Conservation (phyloP, 2,113 vertebrate genomes). For the Hippopotamus amphibius region DNA sequence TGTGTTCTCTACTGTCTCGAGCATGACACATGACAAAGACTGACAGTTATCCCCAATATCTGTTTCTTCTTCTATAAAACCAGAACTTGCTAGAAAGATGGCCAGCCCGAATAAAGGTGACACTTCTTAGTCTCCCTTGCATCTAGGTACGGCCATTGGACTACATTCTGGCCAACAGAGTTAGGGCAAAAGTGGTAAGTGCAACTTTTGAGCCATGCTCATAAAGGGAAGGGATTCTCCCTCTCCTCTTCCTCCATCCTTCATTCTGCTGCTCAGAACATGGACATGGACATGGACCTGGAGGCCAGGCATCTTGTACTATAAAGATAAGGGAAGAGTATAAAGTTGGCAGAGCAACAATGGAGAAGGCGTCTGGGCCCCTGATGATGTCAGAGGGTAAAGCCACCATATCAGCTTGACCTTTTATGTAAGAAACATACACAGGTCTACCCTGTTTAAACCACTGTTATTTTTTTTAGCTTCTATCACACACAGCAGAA, state of each 20-base stretch:
- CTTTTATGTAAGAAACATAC: neutral
- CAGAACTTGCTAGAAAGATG: neutral
- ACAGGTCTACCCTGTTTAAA: neutral
- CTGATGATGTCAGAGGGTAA: neutral
- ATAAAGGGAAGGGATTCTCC: neutral
- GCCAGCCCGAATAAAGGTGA: neutral
- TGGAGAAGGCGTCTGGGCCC: neutral
- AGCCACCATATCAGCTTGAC: neutral
- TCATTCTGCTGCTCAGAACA: neutral
- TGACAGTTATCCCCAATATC: neutral
- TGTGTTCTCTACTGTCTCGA: neutral
- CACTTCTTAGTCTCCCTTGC: neutral
- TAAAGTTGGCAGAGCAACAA: neutral
- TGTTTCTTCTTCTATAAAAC: neutral
- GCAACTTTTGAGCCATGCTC: neutral
- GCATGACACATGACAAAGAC: neutral
- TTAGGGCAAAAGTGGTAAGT: neutral
- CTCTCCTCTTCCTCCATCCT: slow-evolving; percentile 5
- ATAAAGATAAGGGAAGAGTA: neutral
- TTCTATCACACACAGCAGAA: neutral
- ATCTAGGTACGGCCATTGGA: neutral
- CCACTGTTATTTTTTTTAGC: neutral
- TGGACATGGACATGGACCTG: too few species aligned
- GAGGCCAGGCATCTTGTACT: neutral
- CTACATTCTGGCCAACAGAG: neutral